Evolutionary conservation across 2,113 vertebrate species (phyloP).

Genomic region (Corythoichthys intestinalis): DNA sequence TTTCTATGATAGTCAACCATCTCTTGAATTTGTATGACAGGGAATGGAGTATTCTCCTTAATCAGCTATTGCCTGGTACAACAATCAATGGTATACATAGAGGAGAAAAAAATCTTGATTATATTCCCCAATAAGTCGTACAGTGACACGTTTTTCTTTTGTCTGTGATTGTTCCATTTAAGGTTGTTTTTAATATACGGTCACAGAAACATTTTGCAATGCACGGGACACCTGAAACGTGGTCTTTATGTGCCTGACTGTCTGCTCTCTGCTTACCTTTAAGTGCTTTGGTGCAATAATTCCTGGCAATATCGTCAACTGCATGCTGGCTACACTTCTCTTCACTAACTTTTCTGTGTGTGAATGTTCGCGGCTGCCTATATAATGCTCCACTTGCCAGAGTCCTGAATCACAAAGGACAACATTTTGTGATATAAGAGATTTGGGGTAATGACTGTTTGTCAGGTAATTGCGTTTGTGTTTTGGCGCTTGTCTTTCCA

Average conservation of each 20-base stretch:
- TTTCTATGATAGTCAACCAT: neutral
- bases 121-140: neutral
- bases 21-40: neutral
- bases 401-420: too few species aligned
- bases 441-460: neutral
- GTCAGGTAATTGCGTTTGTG: neutral
- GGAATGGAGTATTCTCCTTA: neutral
- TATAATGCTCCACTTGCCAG: too few species aligned
- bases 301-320: constrained; percentile 16
- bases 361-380: too few species aligned
- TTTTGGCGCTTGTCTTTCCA: neutral
- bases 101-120: neutral
- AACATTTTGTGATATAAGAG: too few species aligned
- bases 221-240: neutral
- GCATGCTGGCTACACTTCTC: constrained; percentile 28
- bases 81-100: neutral
- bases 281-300: constrained; percentile 12
- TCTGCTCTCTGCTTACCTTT: neutral
- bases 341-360: constrained; percentile 4
- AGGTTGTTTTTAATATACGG: neutral
- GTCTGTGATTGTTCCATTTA: neutral
- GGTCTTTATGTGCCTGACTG: neutral
- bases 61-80: neutral
- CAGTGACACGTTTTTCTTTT: neutral
- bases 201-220: neutral